A percentile compares a stretch with the other conserved stretches of the same genome.
Conservation (phyloP, 1,140 invertebrate genomes). For the Trichoplusia ni region DNA sequence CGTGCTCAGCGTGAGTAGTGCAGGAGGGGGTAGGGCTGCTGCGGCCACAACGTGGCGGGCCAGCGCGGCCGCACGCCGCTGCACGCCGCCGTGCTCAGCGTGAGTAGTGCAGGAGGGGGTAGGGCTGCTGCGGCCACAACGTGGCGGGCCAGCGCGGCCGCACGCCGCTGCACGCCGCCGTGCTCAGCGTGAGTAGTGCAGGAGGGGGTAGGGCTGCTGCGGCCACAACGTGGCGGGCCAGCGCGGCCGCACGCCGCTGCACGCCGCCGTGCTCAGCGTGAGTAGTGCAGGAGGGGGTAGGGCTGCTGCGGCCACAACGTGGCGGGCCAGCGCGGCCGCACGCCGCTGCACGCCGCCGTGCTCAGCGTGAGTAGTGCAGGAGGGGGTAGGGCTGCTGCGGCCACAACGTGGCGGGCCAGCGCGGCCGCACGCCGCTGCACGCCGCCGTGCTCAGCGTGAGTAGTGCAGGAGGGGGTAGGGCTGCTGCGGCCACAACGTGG, state of each 20-base stretch:
- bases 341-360: conserved; percentile 91
- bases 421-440: conserved; percentile 90
- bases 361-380: conserved; percentile 85
- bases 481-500: too few relatives aligned
- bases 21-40: not conserved
- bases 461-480: conserved; percentile 35
- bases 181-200: conserved; percentile 87
- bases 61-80: too few relatives aligned
- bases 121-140: too few relatives aligned
- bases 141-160: too few relatives aligned
- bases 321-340: too few relatives aligned
- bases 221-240: too few relatives aligned
- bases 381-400: too few relatives aligned
- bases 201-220: too few relatives aligned
- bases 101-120: conserved; percentile 74
- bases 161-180: conserved; percentile 91
- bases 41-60: too few relatives aligned
- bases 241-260: conserved; percentile 88
- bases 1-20: conserved; percentile 87
- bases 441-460: conserved; percentile 92
- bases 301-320: too few relatives aligned
- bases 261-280: conserved; percentile 93
- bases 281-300: conserved; percentile 56
- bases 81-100: conserved; percentile 92
- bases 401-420: too few relatives aligned